Percentiles rank a stretch among this genome's conserved stretches.
phyloP scores from a whole-genome alignment of 2,888 invertebrate species.

The Tetheella fluctuosa region DNA sequence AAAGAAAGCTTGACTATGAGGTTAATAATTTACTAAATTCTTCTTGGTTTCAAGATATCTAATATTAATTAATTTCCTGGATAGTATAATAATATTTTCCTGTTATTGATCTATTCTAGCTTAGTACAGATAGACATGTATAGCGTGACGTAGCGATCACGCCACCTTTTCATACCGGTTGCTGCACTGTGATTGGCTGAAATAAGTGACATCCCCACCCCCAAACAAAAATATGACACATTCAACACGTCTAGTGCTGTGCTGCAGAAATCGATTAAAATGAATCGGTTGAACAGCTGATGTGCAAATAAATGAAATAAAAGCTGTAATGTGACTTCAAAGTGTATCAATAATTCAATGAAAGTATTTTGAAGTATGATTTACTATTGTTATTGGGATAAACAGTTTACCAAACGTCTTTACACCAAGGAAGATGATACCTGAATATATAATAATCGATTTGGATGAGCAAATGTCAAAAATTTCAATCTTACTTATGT shows the following conservation, averaged over 20 bases:
- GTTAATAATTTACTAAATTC: neutral
- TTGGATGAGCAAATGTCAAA: constrained; percentile 27
- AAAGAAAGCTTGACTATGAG: neutral
- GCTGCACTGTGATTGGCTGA: constrained; percentile 65
- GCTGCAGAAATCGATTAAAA: constrained; percentile 19
- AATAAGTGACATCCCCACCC: constrained; percentile 49
- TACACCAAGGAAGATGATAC: too few relatives aligned
- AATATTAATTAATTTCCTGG: constrained; percentile 14
- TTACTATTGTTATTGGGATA: neutral
- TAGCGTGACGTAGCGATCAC: constrained; percentile 77
- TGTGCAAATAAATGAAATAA: constrained; percentile 6
- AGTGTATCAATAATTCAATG: neutral
- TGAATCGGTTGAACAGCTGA: constrained; percentile 19
- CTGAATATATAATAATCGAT: too few relatives aligned
- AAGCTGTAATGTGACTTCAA: neutral
- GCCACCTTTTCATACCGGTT: constrained; percentile 74
- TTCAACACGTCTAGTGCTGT: constrained; percentile 69
- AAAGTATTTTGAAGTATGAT: neutral
- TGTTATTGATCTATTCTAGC: constrained; percentile 37
- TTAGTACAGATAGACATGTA: constrained; percentile 44
- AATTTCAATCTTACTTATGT: constrained; percentile 16
- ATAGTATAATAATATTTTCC: constrained; percentile 18
- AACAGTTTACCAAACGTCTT: neutral
- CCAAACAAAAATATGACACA: constrained; percentile 61
- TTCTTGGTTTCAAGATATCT: neutral